Conservation (phyloP, 1,140 invertebrate genomes). For the Drosophila insularis region DNA sequence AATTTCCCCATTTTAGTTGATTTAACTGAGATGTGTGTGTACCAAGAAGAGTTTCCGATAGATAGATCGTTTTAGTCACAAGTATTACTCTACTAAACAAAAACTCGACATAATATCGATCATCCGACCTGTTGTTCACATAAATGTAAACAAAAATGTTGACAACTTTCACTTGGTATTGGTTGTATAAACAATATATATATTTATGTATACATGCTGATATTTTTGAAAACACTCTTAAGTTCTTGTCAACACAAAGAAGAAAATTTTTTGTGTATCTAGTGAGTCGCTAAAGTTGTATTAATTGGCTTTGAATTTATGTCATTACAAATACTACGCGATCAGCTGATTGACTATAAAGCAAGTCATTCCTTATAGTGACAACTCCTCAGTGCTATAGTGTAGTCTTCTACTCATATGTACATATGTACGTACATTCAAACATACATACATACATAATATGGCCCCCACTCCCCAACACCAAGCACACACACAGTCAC, state of each 20-base stretch:
- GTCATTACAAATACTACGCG: background rate
- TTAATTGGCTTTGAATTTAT: too few relatives aligned
- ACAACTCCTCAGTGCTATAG: background rate
- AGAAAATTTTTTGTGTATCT: too few relatives aligned
- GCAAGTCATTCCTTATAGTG: background rate
- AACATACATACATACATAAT: too few relatives aligned
- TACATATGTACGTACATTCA: too few relatives aligned
- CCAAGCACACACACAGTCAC: constrained; percentile 16
- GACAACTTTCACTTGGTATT: too few relatives aligned
- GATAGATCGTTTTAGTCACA: background rate
- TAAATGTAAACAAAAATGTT: too few relatives aligned
- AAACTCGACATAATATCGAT: background rate
- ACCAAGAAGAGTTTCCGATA: constrained; percentile 23
- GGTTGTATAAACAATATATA: too few relatives aligned
- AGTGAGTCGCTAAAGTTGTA: too few relatives aligned
- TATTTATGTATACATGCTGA: too few relatives aligned
- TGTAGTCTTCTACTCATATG: background rate
- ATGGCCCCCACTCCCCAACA: background rate
- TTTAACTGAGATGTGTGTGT: constrained; percentile 13
- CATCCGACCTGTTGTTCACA: background rate
- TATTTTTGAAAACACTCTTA: too few relatives aligned
- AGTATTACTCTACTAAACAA: too few relatives aligned
- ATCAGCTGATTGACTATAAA: background rate
- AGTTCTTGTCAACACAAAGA: background rate
- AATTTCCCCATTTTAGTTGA: constrained; percentile 37